Conservation (phyloP, 2,888 invertebrate genomes). For the Pyrrhia umbra region DNA sequence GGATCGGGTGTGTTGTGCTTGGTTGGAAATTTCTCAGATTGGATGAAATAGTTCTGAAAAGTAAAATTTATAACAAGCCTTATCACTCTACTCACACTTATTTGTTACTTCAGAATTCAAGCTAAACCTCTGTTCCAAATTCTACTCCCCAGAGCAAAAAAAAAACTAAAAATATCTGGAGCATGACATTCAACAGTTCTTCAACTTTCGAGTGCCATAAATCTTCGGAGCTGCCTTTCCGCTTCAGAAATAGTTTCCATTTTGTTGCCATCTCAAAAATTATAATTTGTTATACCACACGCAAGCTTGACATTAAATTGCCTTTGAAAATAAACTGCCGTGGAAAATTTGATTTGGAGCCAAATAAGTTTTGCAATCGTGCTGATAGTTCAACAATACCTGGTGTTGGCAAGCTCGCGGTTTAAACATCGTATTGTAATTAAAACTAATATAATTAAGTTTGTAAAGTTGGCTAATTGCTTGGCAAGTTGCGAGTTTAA, state of each 20-base stretch:
- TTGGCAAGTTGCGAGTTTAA: slow-evolving; percentile 33
- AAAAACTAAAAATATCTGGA: not conserved
- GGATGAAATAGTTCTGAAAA: not conserved
- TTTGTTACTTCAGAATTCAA: slow-evolving; percentile 20
- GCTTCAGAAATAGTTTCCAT: slow-evolving; percentile 37
- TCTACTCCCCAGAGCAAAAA: not conserved
- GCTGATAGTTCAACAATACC: slow-evolving; percentile 25
- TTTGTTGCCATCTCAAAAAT: slow-evolving; percentile 36
- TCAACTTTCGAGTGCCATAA: slow-evolving; percentile 27
- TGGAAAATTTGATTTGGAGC: slow-evolving; percentile 22
- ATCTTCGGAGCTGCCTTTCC: slow-evolving; percentile 32
- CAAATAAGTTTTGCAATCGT: slow-evolving; percentile 20
- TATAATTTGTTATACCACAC: slow-evolving; percentile 28
- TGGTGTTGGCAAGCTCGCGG: slow-evolving; percentile 16
- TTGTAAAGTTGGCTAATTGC: slow-evolving; percentile 27
- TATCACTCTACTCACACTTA: slow-evolving; percentile 14
- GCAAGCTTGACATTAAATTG: slow-evolving; percentile 21
- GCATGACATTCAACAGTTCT: not conserved
- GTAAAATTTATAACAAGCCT: not conserved
- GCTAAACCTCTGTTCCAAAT: not conserved
- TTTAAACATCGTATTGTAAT: slow-evolving; percentile 33
- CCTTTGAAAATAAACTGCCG: slow-evolving; percentile 20
- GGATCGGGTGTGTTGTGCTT: not conserved
- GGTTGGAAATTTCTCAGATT: not conserved
- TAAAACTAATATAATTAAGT: slow-evolving; percentile 48